Evolutionary conservation across 2,113 vertebrate genomes (phyloP).

Genomic region (Trichechus manatus): DNA sequence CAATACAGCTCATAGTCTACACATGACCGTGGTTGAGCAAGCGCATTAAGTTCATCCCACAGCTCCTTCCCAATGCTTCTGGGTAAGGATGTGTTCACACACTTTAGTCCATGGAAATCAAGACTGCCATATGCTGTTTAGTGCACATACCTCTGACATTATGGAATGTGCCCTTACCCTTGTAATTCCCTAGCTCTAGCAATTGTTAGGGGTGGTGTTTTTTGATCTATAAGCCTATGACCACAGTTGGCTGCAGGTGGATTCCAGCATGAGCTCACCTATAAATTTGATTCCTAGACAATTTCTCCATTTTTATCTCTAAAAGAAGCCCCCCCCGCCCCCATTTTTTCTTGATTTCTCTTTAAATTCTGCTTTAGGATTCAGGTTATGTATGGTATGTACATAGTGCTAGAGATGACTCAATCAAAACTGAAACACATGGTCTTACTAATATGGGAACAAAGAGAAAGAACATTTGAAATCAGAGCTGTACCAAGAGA

Average conservation of each 20-base stretch:
- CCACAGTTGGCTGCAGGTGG: not conserved
- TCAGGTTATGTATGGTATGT: not conserved
- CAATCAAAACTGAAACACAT: not conserved
- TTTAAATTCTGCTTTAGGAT: not conserved
- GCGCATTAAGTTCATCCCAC: not conserved
- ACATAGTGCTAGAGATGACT: not conserved
- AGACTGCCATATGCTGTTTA: not conserved
- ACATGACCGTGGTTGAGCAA: not conserved
- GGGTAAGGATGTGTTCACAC: not conserved
- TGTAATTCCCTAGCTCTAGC: not conserved
- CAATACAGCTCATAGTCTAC: not conserved
- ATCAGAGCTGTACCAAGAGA: not conserved
- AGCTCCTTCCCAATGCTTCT: not conserved
- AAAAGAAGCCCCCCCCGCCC: not conserved
- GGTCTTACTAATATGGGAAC: not conserved
- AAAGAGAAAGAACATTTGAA: conserved; percentile 30
- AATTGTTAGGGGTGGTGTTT: not conserved
- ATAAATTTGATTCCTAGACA: not conserved
- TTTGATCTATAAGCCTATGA: not conserved
- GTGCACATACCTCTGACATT: not conserved
- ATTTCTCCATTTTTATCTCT: not conserved
- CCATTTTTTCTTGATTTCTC: not conserved
- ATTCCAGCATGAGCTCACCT: not conserved
- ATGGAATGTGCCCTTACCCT: not conserved
- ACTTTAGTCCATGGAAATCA: not conserved